phyloP scores from a whole-genome alignment of 1,140 invertebrate genomes.

The Plectus sambesii region DNA sequence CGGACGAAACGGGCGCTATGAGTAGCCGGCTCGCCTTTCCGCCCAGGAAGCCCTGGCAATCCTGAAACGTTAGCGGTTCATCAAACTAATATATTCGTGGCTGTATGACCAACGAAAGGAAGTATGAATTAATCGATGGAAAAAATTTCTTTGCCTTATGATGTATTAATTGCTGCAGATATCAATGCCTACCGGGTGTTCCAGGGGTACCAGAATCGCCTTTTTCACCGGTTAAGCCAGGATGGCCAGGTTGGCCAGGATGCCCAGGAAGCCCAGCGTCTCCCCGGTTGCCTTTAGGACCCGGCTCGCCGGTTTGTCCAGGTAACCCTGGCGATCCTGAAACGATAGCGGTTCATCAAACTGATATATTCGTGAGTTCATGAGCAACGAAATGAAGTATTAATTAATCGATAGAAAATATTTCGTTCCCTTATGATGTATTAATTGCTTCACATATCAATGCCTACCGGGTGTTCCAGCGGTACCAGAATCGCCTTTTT shows the following conservation, averaged over 20 bases:
- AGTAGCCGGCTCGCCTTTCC: conserved; percentile 14
- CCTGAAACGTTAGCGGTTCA: conserved; percentile 9
- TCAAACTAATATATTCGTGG: no score
- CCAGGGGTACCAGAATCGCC: conserved; percentile 27
- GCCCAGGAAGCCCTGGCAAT: conserved; percentile 27
- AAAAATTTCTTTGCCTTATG: no score
- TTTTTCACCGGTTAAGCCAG: conserved; percentile 23
- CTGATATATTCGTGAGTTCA: not conserved
- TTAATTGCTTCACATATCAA: no score
- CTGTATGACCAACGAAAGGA: no score
- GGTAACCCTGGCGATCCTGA: conserved; percentile 26
- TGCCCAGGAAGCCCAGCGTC: conserved; percentile 14
- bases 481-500: conserved; percentile 24
- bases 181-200: conserved; percentile 15
- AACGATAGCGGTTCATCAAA: not conserved
- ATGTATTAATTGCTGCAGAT: no score
- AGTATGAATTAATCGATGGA: conserved; percentile 3
- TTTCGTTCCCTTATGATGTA: no score
- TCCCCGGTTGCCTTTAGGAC: conserved; percentile 23
- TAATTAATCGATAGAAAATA: no score
- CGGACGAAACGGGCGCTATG: conserved; percentile 22
- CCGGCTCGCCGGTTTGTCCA: conserved; percentile 18
- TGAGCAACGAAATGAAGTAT: no score
- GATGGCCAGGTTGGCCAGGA: no score
- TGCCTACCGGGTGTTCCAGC: conserved; percentile 19